Evolutionary conservation across 2,797 vertebrate species (phyloP).

Genomic region (Pseudochaenichthys georgianus): DNA sequence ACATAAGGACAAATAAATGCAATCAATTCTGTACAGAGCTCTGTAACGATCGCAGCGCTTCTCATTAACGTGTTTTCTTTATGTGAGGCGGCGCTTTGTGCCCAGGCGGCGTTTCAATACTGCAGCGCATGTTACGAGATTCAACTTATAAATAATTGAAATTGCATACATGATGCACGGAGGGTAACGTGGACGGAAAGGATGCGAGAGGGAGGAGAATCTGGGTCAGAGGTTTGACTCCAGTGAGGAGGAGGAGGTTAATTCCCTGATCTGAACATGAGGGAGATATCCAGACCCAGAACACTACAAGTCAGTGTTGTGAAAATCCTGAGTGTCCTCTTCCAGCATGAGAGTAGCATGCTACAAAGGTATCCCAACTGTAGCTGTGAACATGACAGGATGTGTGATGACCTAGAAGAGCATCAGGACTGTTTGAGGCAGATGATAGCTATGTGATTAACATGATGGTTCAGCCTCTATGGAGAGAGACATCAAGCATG

Average conservation of each 20-base stretch:
- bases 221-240: conserved; percentile 65
- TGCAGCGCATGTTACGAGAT: conserved; percentile 35
- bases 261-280: conserved; percentile 56
- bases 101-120: conserved; percentile 53
- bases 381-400: no score
- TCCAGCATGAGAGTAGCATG: no score
- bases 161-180: conserved; percentile 21
- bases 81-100: conserved; percentile 19
- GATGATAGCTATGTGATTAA: no score
- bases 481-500: no score
- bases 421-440: no score
- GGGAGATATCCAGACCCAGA: conserved; percentile 42
- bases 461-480: no score
- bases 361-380: no score
- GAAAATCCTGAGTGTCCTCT: no score
- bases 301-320: conserved; percentile 26
- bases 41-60: conserved; percentile 10
- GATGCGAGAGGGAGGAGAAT: conserved; percentile 38
- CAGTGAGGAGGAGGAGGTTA: conserved; percentile 20
- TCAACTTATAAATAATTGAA: conserved; percentile 62
- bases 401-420: no score
- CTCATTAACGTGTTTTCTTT: conserved; percentile 51
- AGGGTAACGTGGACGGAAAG: not conserved
- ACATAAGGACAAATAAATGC: conserved; percentile 22
- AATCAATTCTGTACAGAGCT: conserved; percentile 32